Evolutionary conservation across 2,888 invertebrate species (phyloP).

Genomic region (Allygus modestus): DNA sequence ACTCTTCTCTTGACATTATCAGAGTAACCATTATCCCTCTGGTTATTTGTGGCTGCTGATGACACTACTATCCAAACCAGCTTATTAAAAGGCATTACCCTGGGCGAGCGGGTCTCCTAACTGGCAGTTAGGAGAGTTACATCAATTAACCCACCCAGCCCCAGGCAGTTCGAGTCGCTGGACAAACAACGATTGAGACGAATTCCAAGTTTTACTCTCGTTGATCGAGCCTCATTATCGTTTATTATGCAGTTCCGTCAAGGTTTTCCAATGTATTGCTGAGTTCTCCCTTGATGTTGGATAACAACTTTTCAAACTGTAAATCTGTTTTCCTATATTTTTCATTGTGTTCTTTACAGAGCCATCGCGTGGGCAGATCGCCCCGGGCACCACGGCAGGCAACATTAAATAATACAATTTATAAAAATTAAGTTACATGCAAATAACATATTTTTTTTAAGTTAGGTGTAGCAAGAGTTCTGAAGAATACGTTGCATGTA

Average conservation of each 20-base stretch:
- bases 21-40: neutral
- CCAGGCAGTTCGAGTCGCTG: neutral
- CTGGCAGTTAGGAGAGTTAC: conserved; percentile 22
- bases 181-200: neutral
- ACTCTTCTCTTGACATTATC: neutral
- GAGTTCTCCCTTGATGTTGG: too few species aligned
- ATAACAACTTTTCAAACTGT: too few species aligned
- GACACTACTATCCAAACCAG: neutral
- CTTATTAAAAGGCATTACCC: conserved; percentile 30
- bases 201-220: conserved; percentile 2
- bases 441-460: too few species aligned
- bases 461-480: too few species aligned
- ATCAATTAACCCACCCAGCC: neutral
- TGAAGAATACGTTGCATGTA: too few species aligned
- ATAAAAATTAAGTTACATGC: too few species aligned
- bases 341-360: too few species aligned
- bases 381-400: too few species aligned
- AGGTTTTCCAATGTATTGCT: neutral
- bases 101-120: neutral
- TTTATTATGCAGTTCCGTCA: neutral
- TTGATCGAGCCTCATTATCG: neutral
- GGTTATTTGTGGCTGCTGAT: neutral
- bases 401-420: too few species aligned
- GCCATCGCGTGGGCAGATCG: too few species aligned
- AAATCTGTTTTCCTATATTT: too few species aligned